A percentile compares a stretch with the other conserved stretches of the same genome.
phyloP scores from a whole-genome alignment of 2,888 invertebrate genomes.

The Agriopis leucophaearia region DNA sequence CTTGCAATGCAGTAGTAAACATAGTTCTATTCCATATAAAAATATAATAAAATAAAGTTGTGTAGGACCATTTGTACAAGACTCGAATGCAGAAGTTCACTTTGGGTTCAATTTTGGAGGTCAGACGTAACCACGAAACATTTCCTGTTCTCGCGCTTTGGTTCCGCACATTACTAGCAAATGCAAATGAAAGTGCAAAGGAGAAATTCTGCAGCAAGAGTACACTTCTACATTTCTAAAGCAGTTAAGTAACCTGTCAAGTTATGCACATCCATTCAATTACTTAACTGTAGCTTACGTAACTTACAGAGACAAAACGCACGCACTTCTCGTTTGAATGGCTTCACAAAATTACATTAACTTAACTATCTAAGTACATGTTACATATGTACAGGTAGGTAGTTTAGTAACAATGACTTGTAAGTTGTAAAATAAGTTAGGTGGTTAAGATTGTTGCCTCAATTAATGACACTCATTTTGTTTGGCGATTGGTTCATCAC shows the following conservation, averaged over 20 bases:
- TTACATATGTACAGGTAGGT: not conserved
- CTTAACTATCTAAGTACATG: conserved; percentile 3
- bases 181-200: not conserved
- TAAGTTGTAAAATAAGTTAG: conserved; percentile 12
- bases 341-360: conserved; percentile 34
- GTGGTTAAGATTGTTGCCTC: conserved; percentile 12
- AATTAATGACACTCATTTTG: conserved; percentile 15
- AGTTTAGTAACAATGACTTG: conserved; percentile 20
- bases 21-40: too few species aligned
- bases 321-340: conserved; percentile 41
- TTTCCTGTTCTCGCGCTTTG: too few species aligned
- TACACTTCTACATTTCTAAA: conserved; percentile 7
- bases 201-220: not conserved
- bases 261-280: conserved; percentile 42
- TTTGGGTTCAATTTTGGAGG: too few species aligned
- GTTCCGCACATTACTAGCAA: too few species aligned
- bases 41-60: too few species aligned
- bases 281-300: conserved; percentile 40
- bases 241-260: conserved; percentile 14
- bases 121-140: too few species aligned
- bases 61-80: too few species aligned
- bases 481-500: not conserved
- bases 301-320: conserved; percentile 41
- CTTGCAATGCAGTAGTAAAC: too few species aligned
- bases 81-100: too few species aligned